Percentiles rank a stretch among this genome's conserved stretches.
These are phyloP conservation scores for Onthophagus sagittarius DNA, from an alignment of 2,888 invertebrate species.

Conservation along the genomic window DNA sequence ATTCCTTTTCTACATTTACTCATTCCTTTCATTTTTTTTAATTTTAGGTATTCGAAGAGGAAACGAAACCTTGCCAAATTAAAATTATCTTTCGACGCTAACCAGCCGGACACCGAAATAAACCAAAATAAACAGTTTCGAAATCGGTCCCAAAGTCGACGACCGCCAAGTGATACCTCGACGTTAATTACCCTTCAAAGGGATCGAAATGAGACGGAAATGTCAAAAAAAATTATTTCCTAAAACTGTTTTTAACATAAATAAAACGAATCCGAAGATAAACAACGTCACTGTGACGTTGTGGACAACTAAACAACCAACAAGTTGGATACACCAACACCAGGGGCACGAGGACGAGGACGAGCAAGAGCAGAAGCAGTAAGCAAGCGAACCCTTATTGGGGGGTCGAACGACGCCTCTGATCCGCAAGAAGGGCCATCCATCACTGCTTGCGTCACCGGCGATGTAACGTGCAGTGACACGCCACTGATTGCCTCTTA, in stretches of 20 bases:
- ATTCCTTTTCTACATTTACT: constrained; percentile 15
- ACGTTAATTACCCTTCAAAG: not conserved
- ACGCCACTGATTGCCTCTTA: constrained; percentile 54
- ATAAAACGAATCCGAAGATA: not conserved
- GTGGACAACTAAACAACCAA: constrained; percentile 41
- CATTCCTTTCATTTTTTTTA: constrained; percentile 17
- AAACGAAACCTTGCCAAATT: constrained; percentile 37
- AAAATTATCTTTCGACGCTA: constrained; percentile 39
- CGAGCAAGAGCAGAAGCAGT: no score
- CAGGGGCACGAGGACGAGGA: constrained; percentile 21
- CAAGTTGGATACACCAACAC: constrained; percentile 44
- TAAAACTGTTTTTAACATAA: not conserved
- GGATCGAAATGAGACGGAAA: not conserved
- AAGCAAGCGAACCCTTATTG: not conserved
- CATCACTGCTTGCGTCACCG: constrained; percentile 46
- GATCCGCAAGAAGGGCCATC: constrained; percentile 43
- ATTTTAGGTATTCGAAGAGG: not conserved
- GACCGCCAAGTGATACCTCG: not conserved
- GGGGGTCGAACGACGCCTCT: not conserved
- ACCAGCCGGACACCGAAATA: not conserved
- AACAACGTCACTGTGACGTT: constrained; percentile 28
- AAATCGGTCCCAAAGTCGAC: not conserved
- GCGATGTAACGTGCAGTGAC: constrained; percentile 48
- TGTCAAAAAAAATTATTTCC: not conserved
- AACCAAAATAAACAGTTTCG: not conserved